Evolutionary conservation across 2,888 invertebrate genomes (phyloP), one percentile per base, ranked within the genome.

Genomic region (Pachycephus smyrnensis): DNA sequence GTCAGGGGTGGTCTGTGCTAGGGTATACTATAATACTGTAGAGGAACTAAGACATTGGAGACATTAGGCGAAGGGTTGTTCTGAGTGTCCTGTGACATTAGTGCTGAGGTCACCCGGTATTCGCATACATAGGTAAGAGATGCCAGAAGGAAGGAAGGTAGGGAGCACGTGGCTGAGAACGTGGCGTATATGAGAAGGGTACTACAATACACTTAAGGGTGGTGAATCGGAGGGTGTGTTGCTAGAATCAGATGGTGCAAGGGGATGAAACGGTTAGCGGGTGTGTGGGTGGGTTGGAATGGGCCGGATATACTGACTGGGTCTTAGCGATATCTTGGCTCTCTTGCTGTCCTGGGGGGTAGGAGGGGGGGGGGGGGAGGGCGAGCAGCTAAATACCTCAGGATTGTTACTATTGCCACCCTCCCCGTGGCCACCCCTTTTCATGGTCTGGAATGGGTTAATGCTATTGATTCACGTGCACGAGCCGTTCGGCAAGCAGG

Each of bases 391-490:
- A 91, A 91, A 91, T 91, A 91, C 91, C 91, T 91, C 91, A 89
- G 90, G 90, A 91, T 91, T 91, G 91, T 91, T 91, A 91, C 91
- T 89, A 90, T 90, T 91, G 89, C 91, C 86, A 89, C 87, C 87
- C 86, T 82, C 82, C 79, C 73, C 80, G 75, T 37, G 77, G 77
- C 82, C 86, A 23, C 88, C 87, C 85, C 88, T 86, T 89, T 89
- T 89, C 88, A 91, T 90, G 89, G 88, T 87, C 85, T 90, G 90
- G 91, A 91, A 91, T 90, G 91, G 90, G 90, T 90, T 91, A 91
- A 91, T 91, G 91, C 91, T 91, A 91, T 91, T 91, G 91, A 91
- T 91, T 91, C 91, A 91, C 91, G 89, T 89, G 88, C 89, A 88
- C 90, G 86, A 88, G 89, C 80, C 84, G 81, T 82, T 81, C 82